Base-by-base conservation (phyloP, 2,113 vertebrate genomes). In the Psilopsiagon aymara region DNA sequence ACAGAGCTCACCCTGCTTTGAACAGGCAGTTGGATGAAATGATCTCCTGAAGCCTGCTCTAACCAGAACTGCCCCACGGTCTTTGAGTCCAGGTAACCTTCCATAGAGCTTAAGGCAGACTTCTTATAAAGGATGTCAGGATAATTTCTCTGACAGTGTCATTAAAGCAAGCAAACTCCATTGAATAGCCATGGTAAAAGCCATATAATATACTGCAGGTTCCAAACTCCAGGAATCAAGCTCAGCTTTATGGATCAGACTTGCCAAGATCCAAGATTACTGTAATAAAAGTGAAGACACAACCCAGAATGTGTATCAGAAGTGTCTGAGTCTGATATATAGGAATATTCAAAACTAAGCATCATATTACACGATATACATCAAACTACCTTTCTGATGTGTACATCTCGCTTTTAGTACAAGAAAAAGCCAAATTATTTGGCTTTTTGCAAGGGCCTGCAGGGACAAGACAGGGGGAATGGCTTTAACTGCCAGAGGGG, bases 351-450 rank as follows among this genome's bases (percentile, higher is more conserved):
- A 37, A 86, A 94, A 71, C 23, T 16, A 15, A 82, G 13, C 23
- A 33, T 27, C 28, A 77, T 12, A 60, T 67, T 67, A 41, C 1
- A 17, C 0, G 0, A 63, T 8, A 53, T 13, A 62, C 17, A 9
- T 21, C 44, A 25, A 53, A 69, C n/a, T 21, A 31, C 28, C 44
- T 55, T 44, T 24, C 1, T 78, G 27, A 18, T 0, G 2, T 5
- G 13, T 8, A 47, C 35, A 47, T 29, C 46, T 29, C 37, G 55
- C 27, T 76, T 31, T 47, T 46, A 16, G 5, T 23, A 27, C 19
- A 46, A 28, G 12, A 33, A 69, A 69, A 70, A 64, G 24, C 27
- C 11, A 27, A 44, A 60, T n/a, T 16, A 31, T 59, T 59, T 35
- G 21, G 57, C 57, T 59, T 59, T 35, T 10, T 4, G 16, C 20